Evolutionary conservation across 1,140 invertebrate genomes (phyloP).

Genomic region (Anoplophora glabripennis): DNA sequence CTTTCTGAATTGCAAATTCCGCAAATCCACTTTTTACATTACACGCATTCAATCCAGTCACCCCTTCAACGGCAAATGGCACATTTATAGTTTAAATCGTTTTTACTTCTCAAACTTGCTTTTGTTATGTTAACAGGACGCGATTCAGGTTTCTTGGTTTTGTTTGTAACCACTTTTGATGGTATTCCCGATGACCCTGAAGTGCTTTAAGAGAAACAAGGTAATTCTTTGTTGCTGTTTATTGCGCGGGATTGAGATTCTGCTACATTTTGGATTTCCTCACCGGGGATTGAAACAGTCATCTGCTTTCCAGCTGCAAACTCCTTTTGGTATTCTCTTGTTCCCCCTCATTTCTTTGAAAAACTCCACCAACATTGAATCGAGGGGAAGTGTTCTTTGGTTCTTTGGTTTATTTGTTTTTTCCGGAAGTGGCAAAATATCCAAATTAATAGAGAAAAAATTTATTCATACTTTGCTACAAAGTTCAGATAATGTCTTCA

Average conservation of each 20-base stretch:
- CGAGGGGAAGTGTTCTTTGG: no score
- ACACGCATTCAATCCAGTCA: background rate
- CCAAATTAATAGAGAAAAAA: no score
- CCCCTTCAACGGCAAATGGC: no score
- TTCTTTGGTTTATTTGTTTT: no score
- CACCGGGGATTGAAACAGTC: background rate
- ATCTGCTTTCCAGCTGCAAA: conserved; percentile 18
- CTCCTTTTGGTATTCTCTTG: conserved; percentile 4
- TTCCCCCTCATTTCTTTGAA: conserved; percentile 14
- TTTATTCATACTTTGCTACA: no score
- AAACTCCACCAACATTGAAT: conserved; percentile 11
- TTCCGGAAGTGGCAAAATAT: no score
- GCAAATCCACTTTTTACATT: no score
- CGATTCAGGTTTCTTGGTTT: conserved; percentile 2
- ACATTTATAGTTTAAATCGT: no score
- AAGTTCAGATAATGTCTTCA: no score
- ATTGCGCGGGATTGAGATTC: background rate
- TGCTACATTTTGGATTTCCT: conserved; percentile 6
- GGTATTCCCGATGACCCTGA: background rate
- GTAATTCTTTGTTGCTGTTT: conserved; percentile 13
- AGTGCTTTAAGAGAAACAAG: background rate
- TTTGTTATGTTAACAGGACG: background rate
- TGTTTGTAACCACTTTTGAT: conserved; percentile 2
- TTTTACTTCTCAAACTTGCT: no score
- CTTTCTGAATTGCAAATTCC: no score